phyloP scores from a whole-genome alignment of 53 echinoderm and acorn worm species.

The Echinarachnius parma region DNA sequence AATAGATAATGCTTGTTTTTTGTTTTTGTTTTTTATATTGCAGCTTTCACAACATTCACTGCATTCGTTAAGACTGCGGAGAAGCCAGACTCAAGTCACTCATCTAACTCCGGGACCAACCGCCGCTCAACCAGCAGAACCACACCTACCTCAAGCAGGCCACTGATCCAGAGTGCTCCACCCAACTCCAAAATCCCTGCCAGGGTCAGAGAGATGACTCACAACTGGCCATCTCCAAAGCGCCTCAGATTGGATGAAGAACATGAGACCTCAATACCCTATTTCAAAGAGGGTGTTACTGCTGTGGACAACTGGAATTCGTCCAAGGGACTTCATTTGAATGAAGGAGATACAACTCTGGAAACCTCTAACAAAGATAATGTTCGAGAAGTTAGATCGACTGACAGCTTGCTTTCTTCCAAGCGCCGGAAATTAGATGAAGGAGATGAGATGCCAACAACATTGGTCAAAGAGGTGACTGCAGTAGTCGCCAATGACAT shows the following conservation, averaged over 20 bases:
- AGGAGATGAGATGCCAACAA: no score
- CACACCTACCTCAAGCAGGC: conserved; percentile 33
- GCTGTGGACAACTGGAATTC: background rate
- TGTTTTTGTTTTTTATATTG: background rate
- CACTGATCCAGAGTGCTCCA: background rate
- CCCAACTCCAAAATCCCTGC: conserved; percentile 2
- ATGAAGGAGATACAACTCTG: no score
- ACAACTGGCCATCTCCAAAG: conserved; percentile 37
- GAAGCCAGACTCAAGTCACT: background rate
- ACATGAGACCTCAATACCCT: background rate
- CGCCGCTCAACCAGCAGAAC: background rate
- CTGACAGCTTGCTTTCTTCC: no score
- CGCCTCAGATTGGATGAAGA: conserved; percentile 28
- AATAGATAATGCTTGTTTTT: background rate
- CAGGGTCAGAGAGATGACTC: conserved; percentile 8
- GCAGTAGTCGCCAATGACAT: no score
- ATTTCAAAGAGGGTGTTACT: background rate
- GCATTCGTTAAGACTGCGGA: conserved; percentile 24
- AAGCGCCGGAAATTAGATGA: no score
- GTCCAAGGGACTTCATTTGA: no score
- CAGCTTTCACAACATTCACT: conserved; percentile 40
- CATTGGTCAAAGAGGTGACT: no score
- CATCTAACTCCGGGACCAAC: background rate
- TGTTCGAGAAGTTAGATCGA: no score
- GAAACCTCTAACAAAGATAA: no score